Evolutionary conservation across 2,797 vertebrate species (phyloP), one percentile per base, ranked within the genome.

Genomic region (Enteromius anoplus): DNA sequence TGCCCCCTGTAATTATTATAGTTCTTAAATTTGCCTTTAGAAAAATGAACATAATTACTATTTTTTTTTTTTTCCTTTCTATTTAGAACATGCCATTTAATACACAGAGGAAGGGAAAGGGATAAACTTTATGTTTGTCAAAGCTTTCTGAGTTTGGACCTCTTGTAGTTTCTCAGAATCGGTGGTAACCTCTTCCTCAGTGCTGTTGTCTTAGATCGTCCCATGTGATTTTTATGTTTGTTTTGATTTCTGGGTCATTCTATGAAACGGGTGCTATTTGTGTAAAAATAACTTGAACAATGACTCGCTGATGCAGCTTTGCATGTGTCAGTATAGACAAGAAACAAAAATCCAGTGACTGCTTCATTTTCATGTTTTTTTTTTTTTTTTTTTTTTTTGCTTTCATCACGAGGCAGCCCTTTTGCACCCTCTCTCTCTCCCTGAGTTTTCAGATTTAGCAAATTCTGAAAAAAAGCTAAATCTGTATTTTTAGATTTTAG

Each of bases 191-290:
- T 58, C 51, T 23, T 58, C 34, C 6, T 23, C 34, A 0, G 6
- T 7, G 1, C 32, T 75, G 34, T 40, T 58, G 12, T 75, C 34
- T 58, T 40, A 40, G 51, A 58, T 23, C 4, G 1, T 34, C 51
- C 3, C 72, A 17, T 75, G 51, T 58, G 34, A 40, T 15, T 40
- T 40, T 75, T 32, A 40, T 58, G 34, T 75, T 75, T 75, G 53
- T 75, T 75, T 58, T 37, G 51, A 58, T 58, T 58, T 58, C 21
- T 75, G 34, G 53, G 12, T 58, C 53, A 40, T 75, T 58, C 37
- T 23, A 10, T 75, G 53, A 58, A 40, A 75, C 21, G 10, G 32
- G 21, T 23, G 53, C 34, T 53, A 23, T 58, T 40, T 23, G 6
- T 34, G 49, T 40, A 58, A 75, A 58, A 75, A 75, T 58, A 23